A percentile compares a stretch with the other conserved stretches of the same genome.
Conservation (phyloP, 1,140 invertebrate species). For the Halyomorpha halys region DNA sequence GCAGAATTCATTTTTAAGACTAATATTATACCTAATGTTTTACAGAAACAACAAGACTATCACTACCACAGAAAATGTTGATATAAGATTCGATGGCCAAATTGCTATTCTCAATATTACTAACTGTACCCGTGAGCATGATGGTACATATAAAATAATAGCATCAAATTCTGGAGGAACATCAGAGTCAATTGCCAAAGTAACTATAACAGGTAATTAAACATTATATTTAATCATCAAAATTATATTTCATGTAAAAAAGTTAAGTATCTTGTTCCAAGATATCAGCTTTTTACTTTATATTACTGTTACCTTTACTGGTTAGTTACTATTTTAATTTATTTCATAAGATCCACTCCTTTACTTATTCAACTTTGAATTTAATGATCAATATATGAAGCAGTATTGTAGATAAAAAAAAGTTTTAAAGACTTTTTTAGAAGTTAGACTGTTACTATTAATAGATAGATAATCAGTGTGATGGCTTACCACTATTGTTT, state of each 20-base stretch:
- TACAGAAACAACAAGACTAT: constrained; percentile 56
- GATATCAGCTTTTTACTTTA: not conserved
- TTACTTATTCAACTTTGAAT: too few species aligned
- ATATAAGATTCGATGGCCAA: constrained; percentile 70
- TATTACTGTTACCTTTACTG: too few species aligned
- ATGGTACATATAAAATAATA: constrained; percentile 66
- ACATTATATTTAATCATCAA: not conserved
- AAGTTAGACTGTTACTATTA: too few species aligned
- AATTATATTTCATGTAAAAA: too few species aligned
- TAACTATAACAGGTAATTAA: constrained; percentile 51
- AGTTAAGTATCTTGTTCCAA: not conserved
- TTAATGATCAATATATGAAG: too few species aligned
- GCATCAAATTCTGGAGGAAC: constrained; percentile 73
- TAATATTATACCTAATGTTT: constrained; percentile 14
- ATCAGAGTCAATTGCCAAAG: constrained; percentile 64
- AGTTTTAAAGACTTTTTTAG: too few species aligned
- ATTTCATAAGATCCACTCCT: too few species aligned
- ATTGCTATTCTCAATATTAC: constrained; percentile 62
- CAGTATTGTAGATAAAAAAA: not conserved
- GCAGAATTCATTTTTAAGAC: too few species aligned
- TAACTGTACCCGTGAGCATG: constrained; percentile 54
- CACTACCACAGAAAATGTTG: constrained; percentile 46
- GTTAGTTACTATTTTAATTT: too few species aligned
- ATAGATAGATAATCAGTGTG: too few species aligned
- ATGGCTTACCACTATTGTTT: too few species aligned